phyloP scores from a whole-genome alignment of 1,140 invertebrate species.

The Drosophila bipectinata region DNA sequence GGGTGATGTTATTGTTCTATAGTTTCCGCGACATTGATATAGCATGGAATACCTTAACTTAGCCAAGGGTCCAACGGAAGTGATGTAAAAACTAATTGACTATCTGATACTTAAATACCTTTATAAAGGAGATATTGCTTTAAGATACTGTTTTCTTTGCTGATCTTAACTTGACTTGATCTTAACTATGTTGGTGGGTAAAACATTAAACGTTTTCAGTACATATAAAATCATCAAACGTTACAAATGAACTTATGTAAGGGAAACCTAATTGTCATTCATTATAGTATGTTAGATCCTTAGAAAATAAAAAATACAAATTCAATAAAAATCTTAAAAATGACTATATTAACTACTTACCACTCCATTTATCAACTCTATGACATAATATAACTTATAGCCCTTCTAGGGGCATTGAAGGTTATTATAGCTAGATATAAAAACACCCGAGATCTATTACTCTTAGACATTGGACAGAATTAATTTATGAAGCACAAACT shows the following conservation, averaged over 20 bases:
- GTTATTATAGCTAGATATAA: neutral
- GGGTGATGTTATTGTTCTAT: constrained; percentile 24
- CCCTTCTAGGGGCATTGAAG: constrained; percentile 16
- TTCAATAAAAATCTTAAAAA: neutral
- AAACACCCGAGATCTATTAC: constrained; percentile 23
- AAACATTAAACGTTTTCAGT: no score
- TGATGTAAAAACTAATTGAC: neutral
- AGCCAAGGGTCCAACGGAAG: constrained; percentile 17
- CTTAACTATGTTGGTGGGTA: no score
- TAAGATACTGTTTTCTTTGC: no score
- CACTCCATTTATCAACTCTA: no score
- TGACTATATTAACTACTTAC: no score
- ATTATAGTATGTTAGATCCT: no score
- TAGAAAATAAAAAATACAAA: no score
- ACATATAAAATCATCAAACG: no score
- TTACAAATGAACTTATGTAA: no score
- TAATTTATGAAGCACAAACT: constrained; percentile 80
- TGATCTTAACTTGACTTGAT: no score
- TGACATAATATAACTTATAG: constrained; percentile 16
- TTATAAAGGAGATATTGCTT: no score
- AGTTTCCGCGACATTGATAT: constrained; percentile 38
- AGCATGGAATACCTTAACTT: neutral
- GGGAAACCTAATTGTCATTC: no score
- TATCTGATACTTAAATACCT: neutral
- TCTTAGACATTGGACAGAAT: constrained; percentile 67